phyloP scores from a whole-genome alignment of 1,140 invertebrate species.

The Pomacea maculata region DNA sequence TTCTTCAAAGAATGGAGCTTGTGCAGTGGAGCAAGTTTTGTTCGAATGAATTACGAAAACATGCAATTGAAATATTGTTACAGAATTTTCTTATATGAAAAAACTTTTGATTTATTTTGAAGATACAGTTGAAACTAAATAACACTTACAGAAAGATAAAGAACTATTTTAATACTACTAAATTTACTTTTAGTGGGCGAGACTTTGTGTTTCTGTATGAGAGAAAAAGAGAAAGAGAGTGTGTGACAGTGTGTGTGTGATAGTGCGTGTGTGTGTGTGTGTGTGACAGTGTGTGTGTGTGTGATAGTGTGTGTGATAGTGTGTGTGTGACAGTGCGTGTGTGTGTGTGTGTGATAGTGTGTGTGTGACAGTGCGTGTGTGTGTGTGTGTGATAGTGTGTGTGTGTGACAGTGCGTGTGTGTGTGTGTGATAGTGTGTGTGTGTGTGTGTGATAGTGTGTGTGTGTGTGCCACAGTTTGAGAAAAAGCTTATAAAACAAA shows the following conservation, averaged over 20 bases:
- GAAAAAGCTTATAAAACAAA: not conserved
- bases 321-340: not conserved
- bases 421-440: not conserved
- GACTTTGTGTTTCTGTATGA: not conserved
- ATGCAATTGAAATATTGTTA: no score
- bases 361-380: no score
- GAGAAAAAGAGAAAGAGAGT: not conserved
- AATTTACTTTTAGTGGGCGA: not conserved
- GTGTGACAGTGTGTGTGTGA: conserved; percentile 9
- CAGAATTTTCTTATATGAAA: no score
- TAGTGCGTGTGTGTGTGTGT: not conserved
- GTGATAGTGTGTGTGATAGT: conserved; percentile 14
- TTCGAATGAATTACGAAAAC: no score
- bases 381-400: not conserved
- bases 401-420: not conserved
- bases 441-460: not conserved
- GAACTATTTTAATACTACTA: not conserved
- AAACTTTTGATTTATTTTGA: no score
- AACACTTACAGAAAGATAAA: not conserved
- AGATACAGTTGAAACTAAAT: no score
- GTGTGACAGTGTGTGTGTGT: conserved; percentile 3
- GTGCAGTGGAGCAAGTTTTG: no score
- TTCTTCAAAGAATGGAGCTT: no score
- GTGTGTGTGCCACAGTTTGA: not conserved
- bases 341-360: not conserved